These are phyloP conservation scores for Dipodomys spectabilis DNA, from an alignment of 2,113 vertebrate genomes.

Conservation along the genomic window DNA sequence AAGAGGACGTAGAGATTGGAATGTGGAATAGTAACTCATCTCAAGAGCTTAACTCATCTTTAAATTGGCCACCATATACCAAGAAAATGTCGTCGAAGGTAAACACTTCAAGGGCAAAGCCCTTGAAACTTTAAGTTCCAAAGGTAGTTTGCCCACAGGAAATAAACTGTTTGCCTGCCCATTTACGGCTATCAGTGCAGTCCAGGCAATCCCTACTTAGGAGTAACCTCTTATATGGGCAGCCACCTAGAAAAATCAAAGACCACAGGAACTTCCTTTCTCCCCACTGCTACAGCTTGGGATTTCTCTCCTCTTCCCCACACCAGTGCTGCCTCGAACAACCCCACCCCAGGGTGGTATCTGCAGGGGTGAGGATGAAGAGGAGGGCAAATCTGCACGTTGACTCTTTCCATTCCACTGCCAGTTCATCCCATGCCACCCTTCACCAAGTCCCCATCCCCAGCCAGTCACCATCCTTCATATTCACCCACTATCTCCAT, in stretches of 20 bases:
- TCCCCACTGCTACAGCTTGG: conserved; percentile 77
- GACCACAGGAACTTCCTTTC: conserved; percentile 74
- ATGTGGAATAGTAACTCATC: conserved; percentile 96
- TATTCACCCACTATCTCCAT: background rate
- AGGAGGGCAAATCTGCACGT: conserved; percentile 66
- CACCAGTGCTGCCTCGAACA: conserved; percentile 53
- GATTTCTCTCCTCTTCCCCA: conserved; percentile 69
- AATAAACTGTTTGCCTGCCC: conserved; percentile 35
- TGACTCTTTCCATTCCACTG: conserved; percentile 4
- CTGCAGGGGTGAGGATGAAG: conserved; percentile 62
- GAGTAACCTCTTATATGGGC: conserved; percentile 41
- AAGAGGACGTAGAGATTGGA: conserved; percentile 97
- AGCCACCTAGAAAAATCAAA: conserved; percentile 58
- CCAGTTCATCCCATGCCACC: conserved; percentile 21
- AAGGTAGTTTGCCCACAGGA: conserved; percentile 72
- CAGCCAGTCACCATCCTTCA: background rate
- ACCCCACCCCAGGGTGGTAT: background rate
- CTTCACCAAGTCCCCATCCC: background rate
- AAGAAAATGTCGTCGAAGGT: conserved; percentile 96
- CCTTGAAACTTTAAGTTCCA: conserved; percentile 63
- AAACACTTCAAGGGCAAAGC: conserved; percentile 72
- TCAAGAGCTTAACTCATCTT: conserved; percentile 92
- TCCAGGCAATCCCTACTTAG: conserved; percentile 65
- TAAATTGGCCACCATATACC: conserved; percentile 94
- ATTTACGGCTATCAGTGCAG: conserved; percentile 51